phyloP scores from a whole-genome alignment of 2,888 invertebrate genomes.

The Tuberolachnus salignus region DNA sequence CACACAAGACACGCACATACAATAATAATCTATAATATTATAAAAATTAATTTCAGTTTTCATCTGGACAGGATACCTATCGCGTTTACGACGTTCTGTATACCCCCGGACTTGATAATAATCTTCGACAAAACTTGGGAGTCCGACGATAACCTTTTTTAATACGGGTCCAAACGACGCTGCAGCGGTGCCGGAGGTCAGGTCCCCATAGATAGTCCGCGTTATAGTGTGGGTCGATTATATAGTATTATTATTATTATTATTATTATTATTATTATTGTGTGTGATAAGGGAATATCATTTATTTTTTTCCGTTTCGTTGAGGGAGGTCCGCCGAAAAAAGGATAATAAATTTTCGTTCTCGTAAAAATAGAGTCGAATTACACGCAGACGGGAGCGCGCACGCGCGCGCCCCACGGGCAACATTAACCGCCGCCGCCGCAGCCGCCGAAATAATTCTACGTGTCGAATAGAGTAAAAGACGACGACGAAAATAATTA shows the following conservation, averaged over 20 bases:
- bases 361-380: conserved; percentile 22
- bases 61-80: neutral
- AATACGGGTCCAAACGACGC: neutral
- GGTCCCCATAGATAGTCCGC: neutral
- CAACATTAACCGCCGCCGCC: neutral
- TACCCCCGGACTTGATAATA: neutral
- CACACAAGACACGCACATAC: neutral
- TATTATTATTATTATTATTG: too few relatives aligned
- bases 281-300: conserved; percentile 7
- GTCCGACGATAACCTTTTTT: conserved; percentile 32
- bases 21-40: too few relatives aligned
- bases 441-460: too few relatives aligned
- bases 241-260: too few relatives aligned
- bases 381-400: neutral
- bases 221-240: neutral
- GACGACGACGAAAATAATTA: too few relatives aligned
- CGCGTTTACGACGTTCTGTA: too few relatives aligned
- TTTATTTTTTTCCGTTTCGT: conserved; percentile 10
- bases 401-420: too few relatives aligned
- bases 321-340: conserved; percentile 22
- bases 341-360: neutral
- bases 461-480: too few relatives aligned
- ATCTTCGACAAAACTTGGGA: neutral
- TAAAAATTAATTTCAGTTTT: conserved; percentile 13
- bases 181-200: neutral